Evolutionary conservation across 2,888 invertebrate genomes (phyloP), one percentile per base, ranked within the genome.

Genomic region (Sminthurinus aureus): DNA sequence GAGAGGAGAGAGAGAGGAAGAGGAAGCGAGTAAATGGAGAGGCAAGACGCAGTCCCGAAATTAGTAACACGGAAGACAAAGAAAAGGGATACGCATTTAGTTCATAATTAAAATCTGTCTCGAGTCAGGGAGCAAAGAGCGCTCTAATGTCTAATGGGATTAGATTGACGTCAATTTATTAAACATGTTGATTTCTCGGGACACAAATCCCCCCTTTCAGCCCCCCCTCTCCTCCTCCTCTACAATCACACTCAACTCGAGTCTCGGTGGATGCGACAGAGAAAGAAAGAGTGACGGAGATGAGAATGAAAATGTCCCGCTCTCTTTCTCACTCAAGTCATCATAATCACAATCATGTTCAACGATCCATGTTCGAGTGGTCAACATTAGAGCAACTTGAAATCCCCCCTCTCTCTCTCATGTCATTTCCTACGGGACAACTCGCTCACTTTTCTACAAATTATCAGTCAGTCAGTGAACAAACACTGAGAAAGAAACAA

Each of bases 101-200:
- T 58, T 67, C 50, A 79, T 79, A 79, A 79, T 79, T 79, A 74
- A 81, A 69, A 74, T 73, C 73, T 81, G 69, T 74, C 38, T 58
- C 24, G 66, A 81, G 81, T 81, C 79, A 67, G 50, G 67, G 51
- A 79, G 79, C 18, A 71, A 50, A 50, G 51, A 79, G 79, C 50
- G 50, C 50, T 50, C n/a, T n/a, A n/a, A n/a, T n/a, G 64, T 75
- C n/a, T 74, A 81, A 81, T 74, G 73, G 81, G 81, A 81, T 81
- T 81, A 74, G 20, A 58, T 74, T 26, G 66, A 15, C 69, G 13
- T 13, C 26, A 81, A 74, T 74, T 75, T 81, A 81, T 81, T 73
- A 81, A 73, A 74, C 74, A 13, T 73, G 74, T 74, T 18, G 64
- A 81, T 64, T 81, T 74, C 64, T 38, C 22, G 20, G n/a, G 6